A percentile compares a stretch with the other conserved stretches of the same genome.
These are phyloP conservation scores for Chaitophorus viminalis DNA, from an alignment of 2,888 invertebrate species.

Conservation along the genomic window DNA sequence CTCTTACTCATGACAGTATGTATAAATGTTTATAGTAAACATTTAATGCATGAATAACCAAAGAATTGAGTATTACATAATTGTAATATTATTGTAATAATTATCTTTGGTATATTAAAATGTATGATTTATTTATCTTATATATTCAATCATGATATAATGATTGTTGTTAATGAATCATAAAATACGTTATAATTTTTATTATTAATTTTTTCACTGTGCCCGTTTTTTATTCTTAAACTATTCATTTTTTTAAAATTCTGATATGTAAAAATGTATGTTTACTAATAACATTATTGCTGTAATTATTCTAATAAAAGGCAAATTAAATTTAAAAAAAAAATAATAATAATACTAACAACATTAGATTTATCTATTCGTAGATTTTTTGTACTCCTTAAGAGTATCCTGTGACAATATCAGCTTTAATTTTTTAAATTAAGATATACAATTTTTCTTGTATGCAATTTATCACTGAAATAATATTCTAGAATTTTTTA, in stretches of 20 bases:
- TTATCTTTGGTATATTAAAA: slow-evolving; percentile 52
- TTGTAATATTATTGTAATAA: slow-evolving; percentile 29
- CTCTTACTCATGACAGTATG: slow-evolving; percentile 67
- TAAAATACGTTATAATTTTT: neutral
- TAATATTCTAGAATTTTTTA: too few species aligned
- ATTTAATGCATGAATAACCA: neutral
- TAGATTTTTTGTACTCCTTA: too few species aligned
- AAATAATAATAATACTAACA: too few species aligned
- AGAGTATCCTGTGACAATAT: too few species aligned
- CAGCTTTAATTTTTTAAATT: too few species aligned
- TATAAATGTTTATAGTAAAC: slow-evolving; percentile 67
- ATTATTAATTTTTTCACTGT: neutral
- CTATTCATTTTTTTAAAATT: neutral
- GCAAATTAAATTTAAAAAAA: too few species aligned
- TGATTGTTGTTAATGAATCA: too few species aligned
- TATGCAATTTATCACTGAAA: too few species aligned
- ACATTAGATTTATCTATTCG: too few species aligned
- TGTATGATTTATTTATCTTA: neutral
- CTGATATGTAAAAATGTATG: neutral
- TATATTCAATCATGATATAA: neutral
- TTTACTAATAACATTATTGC: too few species aligned
- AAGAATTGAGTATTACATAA: slow-evolving; percentile 50
- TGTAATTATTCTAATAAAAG: too few species aligned
- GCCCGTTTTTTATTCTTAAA: neutral
- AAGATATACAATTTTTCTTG: too few species aligned